A percentile compares a stretch with the other conserved stretches of the same genome.
These are phyloP conservation scores for Amiota communis DNA, from an alignment of 2,888 invertebrate species.

Conservation along the genomic window DNA sequence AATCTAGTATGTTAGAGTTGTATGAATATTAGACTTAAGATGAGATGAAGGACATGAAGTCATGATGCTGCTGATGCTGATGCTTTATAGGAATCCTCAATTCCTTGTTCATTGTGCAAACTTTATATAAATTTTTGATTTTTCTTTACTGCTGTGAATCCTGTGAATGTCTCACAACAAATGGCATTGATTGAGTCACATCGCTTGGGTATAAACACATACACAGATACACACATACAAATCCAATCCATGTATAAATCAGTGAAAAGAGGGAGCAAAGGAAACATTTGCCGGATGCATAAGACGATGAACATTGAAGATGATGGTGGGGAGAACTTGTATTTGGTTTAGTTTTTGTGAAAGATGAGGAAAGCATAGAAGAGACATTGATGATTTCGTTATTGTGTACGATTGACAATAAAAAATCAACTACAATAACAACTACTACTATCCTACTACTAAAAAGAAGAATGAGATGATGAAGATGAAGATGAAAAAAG, in stretches of 20 bases:
- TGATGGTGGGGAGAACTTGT: too few species aligned
- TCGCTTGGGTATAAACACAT: constrained; percentile 61
- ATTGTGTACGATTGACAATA: constrained; percentile 69
- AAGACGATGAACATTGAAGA: neutral
- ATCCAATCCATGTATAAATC: neutral
- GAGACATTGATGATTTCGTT: constrained; percentile 67
- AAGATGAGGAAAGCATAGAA: constrained; percentile 50
- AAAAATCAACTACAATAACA: constrained; percentile 61
- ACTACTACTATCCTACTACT: constrained; percentile 2
- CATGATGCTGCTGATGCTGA: too few species aligned
- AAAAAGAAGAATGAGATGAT: neutral
- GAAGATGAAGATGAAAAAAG: neutral
- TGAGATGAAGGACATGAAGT: too few species aligned
- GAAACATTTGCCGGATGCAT: neutral
- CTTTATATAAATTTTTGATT: constrained; percentile 67
- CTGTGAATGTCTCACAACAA: constrained; percentile 64
- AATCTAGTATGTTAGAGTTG: neutral
- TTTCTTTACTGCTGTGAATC: constrained; percentile 57
- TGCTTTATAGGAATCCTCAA: neutral
- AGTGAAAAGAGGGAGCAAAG: neutral
- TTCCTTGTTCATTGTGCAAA: constrained; percentile 64
- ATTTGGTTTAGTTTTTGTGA: too few species aligned
- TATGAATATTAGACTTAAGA: too few species aligned
- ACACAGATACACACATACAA: neutral
- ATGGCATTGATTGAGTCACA: constrained; percentile 67